Evolutionary conservation across 2,113 vertebrate species (phyloP).

Genomic region (Picathartes gymnocephalus): DNA sequence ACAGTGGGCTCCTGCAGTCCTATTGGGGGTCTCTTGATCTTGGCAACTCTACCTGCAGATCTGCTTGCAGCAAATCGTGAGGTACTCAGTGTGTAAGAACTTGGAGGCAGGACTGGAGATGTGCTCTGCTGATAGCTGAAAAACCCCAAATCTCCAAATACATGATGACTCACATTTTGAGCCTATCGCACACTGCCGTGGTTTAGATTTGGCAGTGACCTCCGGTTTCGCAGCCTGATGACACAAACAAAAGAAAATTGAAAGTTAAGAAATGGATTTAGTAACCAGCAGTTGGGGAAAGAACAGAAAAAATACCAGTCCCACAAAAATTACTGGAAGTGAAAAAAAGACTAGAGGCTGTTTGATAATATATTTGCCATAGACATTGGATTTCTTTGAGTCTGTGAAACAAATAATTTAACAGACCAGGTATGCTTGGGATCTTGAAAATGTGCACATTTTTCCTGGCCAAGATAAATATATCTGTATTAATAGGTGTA

Average conservation of each 20-base stretch:
- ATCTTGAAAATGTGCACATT: slow-evolving; percentile 39
- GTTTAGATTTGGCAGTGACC: slow-evolving; percentile 61
- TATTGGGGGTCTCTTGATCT: not conserved
- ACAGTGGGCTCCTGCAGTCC: not conserved
- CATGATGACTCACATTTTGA: slow-evolving; percentile 65
- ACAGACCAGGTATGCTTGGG: slow-evolving; percentile 47
- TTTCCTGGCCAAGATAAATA: slow-evolving; percentile 62
- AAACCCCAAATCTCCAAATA: slow-evolving; percentile 52
- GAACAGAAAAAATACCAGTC: slow-evolving; percentile 22
- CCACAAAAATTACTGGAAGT: slow-evolving; percentile 54
- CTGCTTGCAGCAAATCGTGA: slow-evolving; percentile 26
- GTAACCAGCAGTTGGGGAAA: slow-evolving; percentile 51
- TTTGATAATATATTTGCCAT: slow-evolving; percentile 68
- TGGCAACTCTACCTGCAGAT: not conserved
- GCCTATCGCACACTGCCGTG: slow-evolving; percentile 52
- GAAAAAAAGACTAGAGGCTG: slow-evolving; percentile 45
- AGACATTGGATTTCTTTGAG: slow-evolving; percentile 62
- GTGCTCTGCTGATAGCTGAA: slow-evolving; percentile 54
- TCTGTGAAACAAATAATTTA: slow-evolving; percentile 65
- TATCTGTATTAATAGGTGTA: slow-evolving; percentile 64
- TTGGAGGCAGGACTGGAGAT: slow-evolving; percentile 46
- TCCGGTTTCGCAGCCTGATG: slow-evolving; percentile 64
- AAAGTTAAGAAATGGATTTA: slow-evolving; percentile 66
- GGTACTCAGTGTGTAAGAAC: slow-evolving; percentile 2
- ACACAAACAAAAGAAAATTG: slow-evolving; percentile 72